These are phyloP conservation scores for Nymphalis io DNA, from an alignment of 1,140 invertebrate species.

Conservation along the genomic window DNA sequence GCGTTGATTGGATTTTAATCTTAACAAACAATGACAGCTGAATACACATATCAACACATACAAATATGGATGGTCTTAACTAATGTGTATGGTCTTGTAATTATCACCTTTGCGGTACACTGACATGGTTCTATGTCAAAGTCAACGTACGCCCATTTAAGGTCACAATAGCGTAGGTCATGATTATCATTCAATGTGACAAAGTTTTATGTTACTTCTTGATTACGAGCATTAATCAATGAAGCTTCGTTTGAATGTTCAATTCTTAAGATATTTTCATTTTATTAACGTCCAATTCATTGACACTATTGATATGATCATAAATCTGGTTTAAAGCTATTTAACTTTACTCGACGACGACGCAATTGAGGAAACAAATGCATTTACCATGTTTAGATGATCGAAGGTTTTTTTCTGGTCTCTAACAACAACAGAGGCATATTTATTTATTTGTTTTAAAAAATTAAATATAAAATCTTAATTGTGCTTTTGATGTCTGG, in stretches of 20 bases:
- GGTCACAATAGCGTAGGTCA: constrained; percentile 36
- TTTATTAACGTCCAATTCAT: neutral
- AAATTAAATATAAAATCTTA: no score
- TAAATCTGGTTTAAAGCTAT: neutral
- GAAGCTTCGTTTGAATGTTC: constrained; percentile 11
- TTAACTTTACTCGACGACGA: neutral
- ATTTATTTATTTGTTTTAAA: no score
- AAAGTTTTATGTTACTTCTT: constrained; percentile 16
- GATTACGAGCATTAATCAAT: constrained; percentile 11
- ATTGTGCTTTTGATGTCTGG: no score
- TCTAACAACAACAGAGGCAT: no score
- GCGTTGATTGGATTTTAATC: neutral
- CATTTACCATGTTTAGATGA: neutral
- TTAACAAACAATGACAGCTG: neutral
- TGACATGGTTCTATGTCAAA: constrained; percentile 27
- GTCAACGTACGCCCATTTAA: constrained; percentile 35
- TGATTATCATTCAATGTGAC: constrained; percentile 28
- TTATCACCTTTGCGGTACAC: constrained; percentile 33
- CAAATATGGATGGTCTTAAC: neutral
- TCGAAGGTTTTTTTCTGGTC: no score
- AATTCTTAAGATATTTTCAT: neutral
- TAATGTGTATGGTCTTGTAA: constrained; percentile 26
- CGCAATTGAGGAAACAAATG: neutral
- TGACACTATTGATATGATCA: neutral
- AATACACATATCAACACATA: neutral